These are phyloP conservation scores for Leptodactylus fallax DNA, from an alignment of 2,797 vertebrate genomes.

Conservation along the genomic window DNA sequence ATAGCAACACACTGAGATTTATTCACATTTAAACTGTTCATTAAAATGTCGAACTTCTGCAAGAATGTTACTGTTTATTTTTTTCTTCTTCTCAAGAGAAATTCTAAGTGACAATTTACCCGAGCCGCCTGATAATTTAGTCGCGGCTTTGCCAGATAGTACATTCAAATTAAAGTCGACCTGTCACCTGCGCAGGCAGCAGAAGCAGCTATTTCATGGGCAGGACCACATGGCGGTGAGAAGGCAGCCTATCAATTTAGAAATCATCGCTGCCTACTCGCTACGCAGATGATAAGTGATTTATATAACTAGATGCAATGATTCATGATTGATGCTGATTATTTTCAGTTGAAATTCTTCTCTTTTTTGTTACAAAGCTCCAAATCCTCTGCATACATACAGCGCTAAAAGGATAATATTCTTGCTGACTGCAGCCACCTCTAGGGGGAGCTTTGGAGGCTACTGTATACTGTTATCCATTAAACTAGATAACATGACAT, in stretches of 20 bases:
- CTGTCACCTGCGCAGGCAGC: neutral
- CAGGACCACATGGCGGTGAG: neutral
- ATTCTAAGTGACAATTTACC: constrained; percentile 1
- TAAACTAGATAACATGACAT: too few relatives aligned
- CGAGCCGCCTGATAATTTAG: neutral
- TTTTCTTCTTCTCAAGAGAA: neutral
- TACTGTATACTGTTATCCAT: too few relatives aligned
- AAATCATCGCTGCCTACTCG: neutral
- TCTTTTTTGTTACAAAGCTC: neutral
- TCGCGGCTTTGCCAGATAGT: neutral
- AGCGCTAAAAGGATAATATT: neutral
- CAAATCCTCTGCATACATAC: neutral
- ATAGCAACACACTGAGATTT: constrained; percentile 5
- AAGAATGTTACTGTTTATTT: constrained; percentile 17
- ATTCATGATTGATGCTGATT: neutral
- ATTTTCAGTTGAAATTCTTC: neutral
- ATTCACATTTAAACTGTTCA: constrained; percentile 28
- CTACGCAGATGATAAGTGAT: neutral
- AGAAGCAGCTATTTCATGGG: neutral
- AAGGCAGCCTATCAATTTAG: neutral
- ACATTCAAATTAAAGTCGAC: constrained; percentile 8
- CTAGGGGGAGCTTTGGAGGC: too few relatives aligned
- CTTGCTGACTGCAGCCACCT: too few relatives aligned
- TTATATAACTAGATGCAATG: too few relatives aligned
- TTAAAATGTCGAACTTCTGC: constrained; percentile 29